Evolutionary conservation across 2,113 vertebrate genomes (phyloP), one percentile per base, ranked within the genome.

Genomic region (Motacilla tschutschensis): DNA sequence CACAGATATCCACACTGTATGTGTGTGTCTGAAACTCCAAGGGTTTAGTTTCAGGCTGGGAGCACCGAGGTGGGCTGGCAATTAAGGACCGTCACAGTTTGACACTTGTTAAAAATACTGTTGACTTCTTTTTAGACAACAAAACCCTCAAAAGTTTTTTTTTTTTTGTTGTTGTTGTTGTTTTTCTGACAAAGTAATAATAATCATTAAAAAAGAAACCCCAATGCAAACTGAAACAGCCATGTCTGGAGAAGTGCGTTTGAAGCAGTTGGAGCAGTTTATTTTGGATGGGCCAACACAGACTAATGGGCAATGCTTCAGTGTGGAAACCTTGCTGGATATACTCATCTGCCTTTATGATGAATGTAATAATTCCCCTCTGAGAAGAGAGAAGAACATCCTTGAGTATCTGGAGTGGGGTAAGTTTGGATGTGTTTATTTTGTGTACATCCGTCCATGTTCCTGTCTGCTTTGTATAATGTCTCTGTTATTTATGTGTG

Each of bases 171-270:
- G 12, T 85, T 83, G 19, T 83, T 76, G 25, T 76, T 87, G 63
- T 62, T 66, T 77, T 86, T 35, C 47, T 69, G 16, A 16, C 33
- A 41, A 82, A 81, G 80, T 84, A 91, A 84, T 84, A 90, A 83
- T 48, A 93, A 88, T 88, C 26, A 84, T 90, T 93, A 92, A 91
- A 92, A 94, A 92, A 85, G 78, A 85, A 93, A 70, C 64, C 69
- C 75, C 83, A 77, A 83, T 95, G 88, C 95, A 91, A 90, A 91
- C 67, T 92, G 94, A 95, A 96, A 95, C 95, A 93, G 80, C 87
- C 97, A 99, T 99, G 99, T 99, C 99, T 86, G 99, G 98, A 94
- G 99, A 99, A 97, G 99, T 99, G 94, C 99, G 99, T 96, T 97
- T 99, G 98, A 98, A 98, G 97, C 98, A 98, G 96, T 95, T 99